Conservation (phyloP, 2,888 invertebrate genomes). For the Uropetala carovei region DNA sequence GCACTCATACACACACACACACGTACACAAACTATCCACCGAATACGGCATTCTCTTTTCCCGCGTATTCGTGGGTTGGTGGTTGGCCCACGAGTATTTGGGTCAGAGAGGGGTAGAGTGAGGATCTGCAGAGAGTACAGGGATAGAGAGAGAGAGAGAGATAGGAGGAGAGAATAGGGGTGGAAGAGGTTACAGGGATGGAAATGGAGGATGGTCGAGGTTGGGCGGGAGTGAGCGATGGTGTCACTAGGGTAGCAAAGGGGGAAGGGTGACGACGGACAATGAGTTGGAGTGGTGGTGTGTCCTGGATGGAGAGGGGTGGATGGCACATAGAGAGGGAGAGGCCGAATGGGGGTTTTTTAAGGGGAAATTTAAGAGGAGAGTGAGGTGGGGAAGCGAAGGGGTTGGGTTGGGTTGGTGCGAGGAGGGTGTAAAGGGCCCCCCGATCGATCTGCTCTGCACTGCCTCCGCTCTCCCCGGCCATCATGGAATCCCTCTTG, state of each 20-base stretch:
- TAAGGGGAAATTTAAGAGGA: background rate
- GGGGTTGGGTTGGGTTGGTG: background rate
- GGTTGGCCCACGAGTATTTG: constrained; percentile 31
- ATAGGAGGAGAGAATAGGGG: background rate
- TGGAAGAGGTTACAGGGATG: background rate
- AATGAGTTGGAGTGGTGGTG: constrained; percentile 31
- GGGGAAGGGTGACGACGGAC: constrained; percentile 24
- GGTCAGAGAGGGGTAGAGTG: background rate
- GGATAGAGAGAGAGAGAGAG: background rate
- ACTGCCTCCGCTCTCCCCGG: constrained; percentile 15
- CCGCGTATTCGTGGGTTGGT: background rate
- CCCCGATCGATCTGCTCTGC: constrained; percentile 46
- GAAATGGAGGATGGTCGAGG: background rate
- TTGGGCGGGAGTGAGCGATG: background rate
- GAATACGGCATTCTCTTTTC: background rate
- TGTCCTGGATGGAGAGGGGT: background rate
- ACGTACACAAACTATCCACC: background rate
- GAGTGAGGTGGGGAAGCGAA: background rate
- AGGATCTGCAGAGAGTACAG: background rate
- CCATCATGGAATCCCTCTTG: background rate
- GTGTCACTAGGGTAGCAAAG: constrained; percentile 55
- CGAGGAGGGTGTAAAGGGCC: background rate
- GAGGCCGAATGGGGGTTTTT: background rate
- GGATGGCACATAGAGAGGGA: background rate
- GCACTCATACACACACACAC: background rate